These are phyloP conservation scores for Macrochelys suwanniensis DNA, from an alignment of 2,797 vertebrate species.

Conservation along the genomic window DNA sequence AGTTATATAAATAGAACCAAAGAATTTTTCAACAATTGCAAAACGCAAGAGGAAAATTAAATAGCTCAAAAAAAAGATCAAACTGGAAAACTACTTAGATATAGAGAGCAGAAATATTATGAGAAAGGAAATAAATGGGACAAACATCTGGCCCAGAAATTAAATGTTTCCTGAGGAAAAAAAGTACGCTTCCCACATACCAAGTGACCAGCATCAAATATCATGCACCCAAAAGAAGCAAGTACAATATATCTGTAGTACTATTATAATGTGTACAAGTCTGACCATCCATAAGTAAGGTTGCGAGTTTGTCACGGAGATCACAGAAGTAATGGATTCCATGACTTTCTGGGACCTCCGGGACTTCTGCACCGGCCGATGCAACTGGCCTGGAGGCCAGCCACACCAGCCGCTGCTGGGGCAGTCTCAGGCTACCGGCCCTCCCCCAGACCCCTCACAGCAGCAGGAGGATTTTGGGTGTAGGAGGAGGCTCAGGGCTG, in stretches of 20 bases:
- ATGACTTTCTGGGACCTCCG: too few species aligned
- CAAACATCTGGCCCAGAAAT: not conserved
- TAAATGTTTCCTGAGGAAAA: not conserved
- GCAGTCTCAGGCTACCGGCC: too few species aligned
- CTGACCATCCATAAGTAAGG: not conserved
- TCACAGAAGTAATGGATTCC: too few species aligned
- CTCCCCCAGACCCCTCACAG: too few species aligned
- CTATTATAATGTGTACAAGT: accelerated
- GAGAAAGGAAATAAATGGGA: not conserved
- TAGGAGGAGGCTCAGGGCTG: too few species aligned
- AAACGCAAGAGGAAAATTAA: not conserved
- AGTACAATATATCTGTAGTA: not conserved
- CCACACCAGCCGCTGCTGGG: too few species aligned
- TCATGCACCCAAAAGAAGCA: not conserved
- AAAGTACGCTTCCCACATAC: not conserved
- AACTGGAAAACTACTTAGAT: not conserved
- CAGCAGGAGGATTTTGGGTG: too few species aligned
- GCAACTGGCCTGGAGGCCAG: too few species aligned
- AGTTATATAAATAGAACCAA: not conserved
- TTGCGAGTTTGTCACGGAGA: too few species aligned
- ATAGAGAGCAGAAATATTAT: not conserved
- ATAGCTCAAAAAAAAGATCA: not conserved
- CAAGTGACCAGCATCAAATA: not conserved
- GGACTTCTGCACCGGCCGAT: too few species aligned
- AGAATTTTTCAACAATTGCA: not conserved